Base-by-base conservation (phyloP, 2,113 vertebrate genomes). In the Pangasianodon hypophthalmus region DNA sequence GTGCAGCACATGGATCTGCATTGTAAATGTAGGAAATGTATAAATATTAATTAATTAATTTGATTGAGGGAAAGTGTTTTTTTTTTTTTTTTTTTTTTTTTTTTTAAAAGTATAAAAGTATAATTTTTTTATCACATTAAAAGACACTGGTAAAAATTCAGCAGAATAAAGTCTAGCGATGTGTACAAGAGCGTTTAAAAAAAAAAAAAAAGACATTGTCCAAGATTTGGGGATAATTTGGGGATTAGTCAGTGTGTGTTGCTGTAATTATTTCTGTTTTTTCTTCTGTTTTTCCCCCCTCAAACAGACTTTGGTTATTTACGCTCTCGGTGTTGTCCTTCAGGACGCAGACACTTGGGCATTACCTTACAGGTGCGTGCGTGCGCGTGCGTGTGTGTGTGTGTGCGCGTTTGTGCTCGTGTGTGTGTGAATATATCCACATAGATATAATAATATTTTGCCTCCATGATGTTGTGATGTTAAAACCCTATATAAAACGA, bases 321-420 rank as follows among this genome's bases (percentile, higher is more conserved):
- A 99, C 83, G 97, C 98, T 54, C 96, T 99, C 84, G 98, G 98
- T 88, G 98, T 99, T 24, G 96, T 99, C 83, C 95, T 99, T 89
- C 97, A 99, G 89, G 98, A 99, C 87, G 94, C 95, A 6, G 95
- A 96, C 87, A 97, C 96, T 7, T 99, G 98, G 98, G 94, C 95
- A 1, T 93, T 94, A 88, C 97, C 98, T 0, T 97, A 97, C 95
- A 98, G 96, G 98, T 99, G 94, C 77, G 95, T 80, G 48, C 56
- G 44, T 56, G 7, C 4, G 54, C 19, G 54, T 56, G 16, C 3
- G 46, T 46, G 46, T 46, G 6, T 14, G 14, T 5, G 54, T 80
- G 48, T 64, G 44, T 56, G 7, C 4, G 54, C 19, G 54, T 56
- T n/a, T n/a, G n/a, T n/a, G n/a, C n/a, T n/a, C n/a, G 16, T 46